Evolutionary conservation across 2,797 vertebrate species (phyloP).

Genomic region (Hypotaenidia philippensis): DNA sequence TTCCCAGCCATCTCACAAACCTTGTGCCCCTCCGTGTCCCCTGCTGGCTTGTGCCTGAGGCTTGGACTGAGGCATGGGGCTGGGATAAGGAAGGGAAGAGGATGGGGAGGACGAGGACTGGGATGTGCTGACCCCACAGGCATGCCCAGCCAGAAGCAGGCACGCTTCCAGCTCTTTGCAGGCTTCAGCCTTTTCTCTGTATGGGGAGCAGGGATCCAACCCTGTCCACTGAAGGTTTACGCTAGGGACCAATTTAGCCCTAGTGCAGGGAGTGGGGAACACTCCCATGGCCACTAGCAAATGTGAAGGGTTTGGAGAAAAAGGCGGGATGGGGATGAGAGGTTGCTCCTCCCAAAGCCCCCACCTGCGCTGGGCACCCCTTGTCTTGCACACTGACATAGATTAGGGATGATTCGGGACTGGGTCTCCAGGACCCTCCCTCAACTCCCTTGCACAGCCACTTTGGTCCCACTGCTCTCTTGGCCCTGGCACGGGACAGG

Average conservation of each 20-base stretch:
- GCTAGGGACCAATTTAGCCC: background rate
- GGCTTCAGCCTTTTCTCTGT: background rate
- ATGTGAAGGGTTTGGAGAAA: background rate
- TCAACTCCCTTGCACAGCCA: fast-evolving
- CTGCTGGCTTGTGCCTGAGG: background rate
- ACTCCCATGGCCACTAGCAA: background rate
- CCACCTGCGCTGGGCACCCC: background rate
- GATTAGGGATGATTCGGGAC: background rate
- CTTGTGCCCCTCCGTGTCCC: background rate
- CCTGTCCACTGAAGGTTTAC: background rate
- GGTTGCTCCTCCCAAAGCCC: background rate
- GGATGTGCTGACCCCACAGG: background rate
- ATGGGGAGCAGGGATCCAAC: background rate
- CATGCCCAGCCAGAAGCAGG: background rate
- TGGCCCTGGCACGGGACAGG: background rate
- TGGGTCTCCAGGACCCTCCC: background rate
- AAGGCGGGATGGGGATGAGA: background rate
- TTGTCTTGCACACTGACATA: background rate
- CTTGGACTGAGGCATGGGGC: background rate
- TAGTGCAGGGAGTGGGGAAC: background rate
- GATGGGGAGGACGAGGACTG: background rate
- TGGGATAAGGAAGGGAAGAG: background rate
- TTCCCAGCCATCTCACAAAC: constrained; percentile 30
- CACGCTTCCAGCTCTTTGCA: background rate
- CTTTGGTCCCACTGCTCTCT: background rate